These are phyloP conservation scores for Mesitornis unicolor DNA, from an alignment of 2,113 vertebrate species.

Conservation along the genomic window DNA sequence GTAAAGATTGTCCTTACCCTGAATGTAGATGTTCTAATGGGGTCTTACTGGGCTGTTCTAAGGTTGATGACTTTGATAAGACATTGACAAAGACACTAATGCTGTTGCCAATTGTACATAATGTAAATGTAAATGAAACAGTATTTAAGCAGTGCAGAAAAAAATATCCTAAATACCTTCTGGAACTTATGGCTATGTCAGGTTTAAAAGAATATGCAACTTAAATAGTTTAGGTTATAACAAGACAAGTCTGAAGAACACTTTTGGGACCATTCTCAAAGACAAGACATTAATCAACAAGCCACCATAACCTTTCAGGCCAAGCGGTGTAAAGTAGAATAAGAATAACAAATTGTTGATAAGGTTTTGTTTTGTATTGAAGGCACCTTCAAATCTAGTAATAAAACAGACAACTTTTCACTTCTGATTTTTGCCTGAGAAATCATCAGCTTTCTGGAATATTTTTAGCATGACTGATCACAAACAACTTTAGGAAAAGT, in stretches of 20 bases:
- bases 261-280: background rate
- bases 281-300: background rate
- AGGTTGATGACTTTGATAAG: background rate
- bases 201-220: background rate
- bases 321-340: background rate
- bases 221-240: background rate
- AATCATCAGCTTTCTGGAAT: background rate
- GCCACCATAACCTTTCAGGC: background rate
- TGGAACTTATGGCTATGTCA: background rate
- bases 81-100: background rate
- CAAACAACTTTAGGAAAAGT: background rate
- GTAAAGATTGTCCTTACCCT: background rate
- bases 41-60: background rate
- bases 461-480: background rate
- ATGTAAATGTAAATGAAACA: background rate
- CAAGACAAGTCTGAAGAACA: background rate
- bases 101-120: background rate
- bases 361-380: background rate
- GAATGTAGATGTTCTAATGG: background rate
- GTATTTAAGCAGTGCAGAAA: background rate
- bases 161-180: background rate
- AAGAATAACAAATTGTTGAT: background rate
- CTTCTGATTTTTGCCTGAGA: background rate
- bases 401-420: background rate
- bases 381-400: background rate